Percentiles rank a stretch among this genome's conserved stretches.
phyloP scores from a whole-genome alignment of 2,888 invertebrate species.

The Chouioia cunea region DNA sequence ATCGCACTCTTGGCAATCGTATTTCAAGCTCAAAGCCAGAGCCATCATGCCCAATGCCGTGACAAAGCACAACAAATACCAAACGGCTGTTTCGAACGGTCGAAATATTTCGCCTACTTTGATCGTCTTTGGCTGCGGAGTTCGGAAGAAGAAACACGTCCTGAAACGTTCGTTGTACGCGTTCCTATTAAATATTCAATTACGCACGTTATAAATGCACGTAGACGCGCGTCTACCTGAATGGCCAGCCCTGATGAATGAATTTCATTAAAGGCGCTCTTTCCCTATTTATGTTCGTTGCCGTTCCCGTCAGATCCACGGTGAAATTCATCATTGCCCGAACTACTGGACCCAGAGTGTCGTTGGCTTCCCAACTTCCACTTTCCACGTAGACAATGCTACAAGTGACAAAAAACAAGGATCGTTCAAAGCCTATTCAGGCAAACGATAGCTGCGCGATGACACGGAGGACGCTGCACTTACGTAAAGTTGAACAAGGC shows the following conservation, averaged over 20 bases:
- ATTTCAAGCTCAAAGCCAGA: not conserved
- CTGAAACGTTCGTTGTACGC: constrained; percentile 38
- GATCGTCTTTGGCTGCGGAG: constrained; percentile 50
- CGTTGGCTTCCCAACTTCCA: not conserved
- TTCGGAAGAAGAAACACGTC: constrained; percentile 56
- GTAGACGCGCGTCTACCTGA: not conserved
- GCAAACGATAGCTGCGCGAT: too few species aligned
- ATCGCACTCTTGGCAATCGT: not conserved
- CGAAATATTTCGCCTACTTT: constrained; percentile 50
- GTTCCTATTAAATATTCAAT: not conserved
- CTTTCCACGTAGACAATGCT: not conserved
- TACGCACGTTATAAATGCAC: not conserved
- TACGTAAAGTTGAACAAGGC: constrained; percentile 5
- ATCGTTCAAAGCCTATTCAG: not conserved
- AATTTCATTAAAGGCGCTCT: constrained; percentile 1
- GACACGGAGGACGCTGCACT: too few species aligned
- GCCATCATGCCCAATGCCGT: not conserved
- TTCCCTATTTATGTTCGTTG: not conserved
- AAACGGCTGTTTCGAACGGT: constrained; percentile 52
- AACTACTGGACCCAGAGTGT: not conserved
- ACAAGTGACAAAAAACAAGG: too few species aligned
- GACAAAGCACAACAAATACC: constrained; percentile 49
- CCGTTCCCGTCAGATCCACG: constrained; percentile 2
- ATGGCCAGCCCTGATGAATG: not conserved
- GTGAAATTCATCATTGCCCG: not conserved